Evolutionary conservation across 2,797 vertebrate genomes (phyloP), one percentile per base, ranked within the genome.

Genomic region (Prunella strophiata): DNA sequence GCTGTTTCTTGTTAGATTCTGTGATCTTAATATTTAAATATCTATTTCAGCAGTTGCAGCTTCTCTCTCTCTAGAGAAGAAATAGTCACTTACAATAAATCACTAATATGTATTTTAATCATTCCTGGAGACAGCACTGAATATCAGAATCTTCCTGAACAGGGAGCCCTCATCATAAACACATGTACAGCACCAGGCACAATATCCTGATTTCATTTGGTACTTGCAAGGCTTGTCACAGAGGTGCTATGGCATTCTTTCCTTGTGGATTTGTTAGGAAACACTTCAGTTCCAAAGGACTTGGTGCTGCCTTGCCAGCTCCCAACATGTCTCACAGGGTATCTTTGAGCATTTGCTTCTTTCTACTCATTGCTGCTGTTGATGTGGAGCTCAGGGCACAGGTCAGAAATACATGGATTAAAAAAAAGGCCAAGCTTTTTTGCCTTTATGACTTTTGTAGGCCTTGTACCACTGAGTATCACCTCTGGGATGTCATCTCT

Each of bases 11-110:
- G 80, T 93, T 94, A 76, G 70, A 81, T 88, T 90, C 59, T 88
- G 63, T 88, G 67, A 91, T 95, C 62, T 88, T 77, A 85, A 50
- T 93, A 88, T 91, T 95, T 93, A 93, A 93, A 86, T 91, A 78
- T 86, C 63, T 80, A 30, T 91, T 94, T 93, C 82, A 70, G 16
- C 61, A 66, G 73, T 32, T 90, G 48, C 62, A 59, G 36, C 67
- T 88, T 81, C 52, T 71, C 8, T 84, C 25, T 86, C n/a, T 78
- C 36, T 42, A 66, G 59, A 81, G 59, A 47, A 77, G 54, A 81
- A 84, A 50, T 8, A 87, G 67, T 92, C 59, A 38, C 27, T 89
- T 85, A 30, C 2, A 72, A 50, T 79, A 90, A 86, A 92, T 84
- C 36, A 90, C 43, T 77, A 10, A 52, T 75, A 58, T 19, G 2